Percentiles rank a stretch among this genome's conserved stretches.
Evolutionary conservation across 1,140 invertebrate genomes (phyloP).

Genomic region (Listronotus oregonensis): DNA sequence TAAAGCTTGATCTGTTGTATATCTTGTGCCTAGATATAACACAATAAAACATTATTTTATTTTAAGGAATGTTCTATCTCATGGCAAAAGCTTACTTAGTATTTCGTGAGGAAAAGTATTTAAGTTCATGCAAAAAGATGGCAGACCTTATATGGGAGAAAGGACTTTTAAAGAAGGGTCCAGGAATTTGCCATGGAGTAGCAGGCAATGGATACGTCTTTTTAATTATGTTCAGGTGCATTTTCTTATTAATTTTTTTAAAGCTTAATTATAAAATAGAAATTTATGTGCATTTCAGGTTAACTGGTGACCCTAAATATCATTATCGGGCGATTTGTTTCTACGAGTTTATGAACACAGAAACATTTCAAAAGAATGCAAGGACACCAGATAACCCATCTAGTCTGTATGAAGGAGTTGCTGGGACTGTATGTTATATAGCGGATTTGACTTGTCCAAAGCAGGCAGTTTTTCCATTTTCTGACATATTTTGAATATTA

Average conservation of each 20-base stretch:
- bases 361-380: constrained; percentile 71
- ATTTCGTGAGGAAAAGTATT: constrained; percentile 76
- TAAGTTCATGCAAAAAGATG: constrained; percentile 69
- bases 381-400: constrained; percentile 80
- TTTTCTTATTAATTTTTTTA: too few relatives aligned
- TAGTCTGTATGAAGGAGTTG: constrained; percentile 84
- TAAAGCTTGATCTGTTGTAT: too few relatives aligned
- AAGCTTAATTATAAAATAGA: too few relatives aligned
- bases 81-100: constrained; percentile 80
- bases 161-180: constrained; percentile 81
- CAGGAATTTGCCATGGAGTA: constrained; percentile 84
- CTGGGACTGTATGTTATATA: constrained; percentile 83
- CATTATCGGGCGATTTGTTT: constrained; percentile 76
- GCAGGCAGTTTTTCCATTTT: constrained; percentile 82
- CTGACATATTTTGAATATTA: constrained; percentile 70
- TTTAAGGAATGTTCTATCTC: constrained; percentile 64
- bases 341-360: constrained; percentile 73
- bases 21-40: background rate
- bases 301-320: constrained; percentile 74
- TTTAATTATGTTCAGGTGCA: constrained; percentile 74
- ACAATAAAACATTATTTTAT: background rate
- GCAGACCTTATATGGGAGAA: constrained; percentile 80
- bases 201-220: constrained; percentile 87
- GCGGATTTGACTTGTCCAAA: constrained; percentile 75
- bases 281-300: constrained; percentile 22